Evolutionary conservation across 2,113 vertebrate species (phyloP), one percentile per base, ranked within the genome.

Genomic region (Hippocampus mohnikei): DNA sequence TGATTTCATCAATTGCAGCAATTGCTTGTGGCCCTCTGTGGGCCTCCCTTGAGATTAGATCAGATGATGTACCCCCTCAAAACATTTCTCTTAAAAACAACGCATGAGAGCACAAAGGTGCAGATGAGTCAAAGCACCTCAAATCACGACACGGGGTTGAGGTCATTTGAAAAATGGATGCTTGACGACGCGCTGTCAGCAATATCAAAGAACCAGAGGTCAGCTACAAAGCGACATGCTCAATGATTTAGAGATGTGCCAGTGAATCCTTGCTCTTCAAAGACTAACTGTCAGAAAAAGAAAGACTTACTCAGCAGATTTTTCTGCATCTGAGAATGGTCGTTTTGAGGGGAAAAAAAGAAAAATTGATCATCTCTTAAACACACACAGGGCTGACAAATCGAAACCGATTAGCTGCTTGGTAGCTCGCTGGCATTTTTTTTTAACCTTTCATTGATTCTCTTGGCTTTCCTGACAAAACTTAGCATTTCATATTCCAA

Each of bases 1-100:
- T 86, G 60, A 79, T 78, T 82, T 85, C 20, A 79, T 81, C 71
- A 44, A 52, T 69, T 56, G 21, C 53, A 23, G 53, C n/a, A 10
- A 25, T 33, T 44, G 23, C 53, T 65, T 56, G 33, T 40, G 9
- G 63, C 37, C 66, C 42, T 70, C 61, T 82, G 27, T 76, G 37
- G 48, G 50, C 59, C 50, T 61, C 20, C 20, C 13, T 58, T 27
- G 61, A 41, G 6, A 58, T 62, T 69, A 42, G 29, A 64, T 10
- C 42, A 16, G 11, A 15, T 37, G 33, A 37, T 37, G 5, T 37
- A 1, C 12, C 44, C 58, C 12, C 0, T 8, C 44, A 67, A 23
- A 23, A 15, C 46, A 48, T 63, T 59, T 69, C 50, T 55, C 29
- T 37, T 3, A 40, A 62, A 7, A 62, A 18, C 4, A 20, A 65